Conservation (phyloP, 2,888 invertebrate species). For the Platycheirus rosarum region DNA sequence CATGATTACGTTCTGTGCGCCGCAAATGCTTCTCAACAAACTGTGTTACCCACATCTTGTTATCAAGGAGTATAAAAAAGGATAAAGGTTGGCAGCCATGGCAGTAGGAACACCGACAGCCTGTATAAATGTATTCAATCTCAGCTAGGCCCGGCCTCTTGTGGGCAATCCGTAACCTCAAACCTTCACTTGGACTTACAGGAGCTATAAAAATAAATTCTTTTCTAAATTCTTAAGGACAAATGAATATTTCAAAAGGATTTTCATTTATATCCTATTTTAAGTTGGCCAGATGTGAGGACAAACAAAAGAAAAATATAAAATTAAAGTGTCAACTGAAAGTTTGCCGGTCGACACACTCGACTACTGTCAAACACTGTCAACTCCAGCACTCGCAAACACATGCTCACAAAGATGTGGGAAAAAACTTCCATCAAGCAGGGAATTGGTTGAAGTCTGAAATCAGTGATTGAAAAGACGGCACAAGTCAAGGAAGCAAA, state of each 20-base stretch:
- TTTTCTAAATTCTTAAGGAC: constrained; percentile 29
- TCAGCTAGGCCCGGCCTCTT: constrained; percentile 21
- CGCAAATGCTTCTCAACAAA: constrained; percentile 25
- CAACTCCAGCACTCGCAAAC: neutral
- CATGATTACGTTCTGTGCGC: constrained; percentile 31
- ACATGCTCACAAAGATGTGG: neutral
- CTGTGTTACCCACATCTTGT: constrained; percentile 35
- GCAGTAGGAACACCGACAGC: neutral
- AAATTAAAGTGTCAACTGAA: constrained; percentile 21
- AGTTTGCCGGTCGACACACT: constrained; percentile 33
- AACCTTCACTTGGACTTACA: constrained; percentile 16
- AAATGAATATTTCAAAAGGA: constrained; percentile 41
- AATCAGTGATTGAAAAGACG: neutral
- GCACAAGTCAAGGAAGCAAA: constrained; percentile 32
- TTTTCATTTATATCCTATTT: constrained; percentile 35
- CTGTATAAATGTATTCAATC: constrained; percentile 59
- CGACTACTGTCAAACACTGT: constrained; percentile 1
- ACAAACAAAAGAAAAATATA: neutral
- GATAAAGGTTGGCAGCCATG: neutral
- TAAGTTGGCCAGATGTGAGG: neutral
- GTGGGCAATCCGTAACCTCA: constrained; percentile 9
- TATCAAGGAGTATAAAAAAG: constrained; percentile 4
- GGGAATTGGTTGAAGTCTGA: neutral
- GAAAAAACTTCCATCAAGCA: constrained; percentile 3
- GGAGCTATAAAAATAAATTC: constrained; percentile 10